Percentiles rank a stretch among this genome's conserved stretches.
phyloP scores from a whole-genome alignment of 2,797 vertebrate genomes.

The Hydrolagus colliei region DNA sequence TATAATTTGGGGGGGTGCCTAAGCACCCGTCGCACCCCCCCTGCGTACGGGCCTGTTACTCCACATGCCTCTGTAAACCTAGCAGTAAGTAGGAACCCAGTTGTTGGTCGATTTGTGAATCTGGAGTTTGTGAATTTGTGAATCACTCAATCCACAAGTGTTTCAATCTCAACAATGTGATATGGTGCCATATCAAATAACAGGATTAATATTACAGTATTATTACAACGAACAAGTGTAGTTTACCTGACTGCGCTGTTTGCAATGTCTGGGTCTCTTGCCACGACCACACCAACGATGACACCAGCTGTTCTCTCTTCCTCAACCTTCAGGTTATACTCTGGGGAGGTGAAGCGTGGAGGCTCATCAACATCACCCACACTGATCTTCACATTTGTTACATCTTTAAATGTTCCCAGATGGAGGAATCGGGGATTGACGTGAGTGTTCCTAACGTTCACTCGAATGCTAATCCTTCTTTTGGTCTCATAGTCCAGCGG shows the following conservation, averaged over 20 bases:
- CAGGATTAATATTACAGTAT: too few species aligned
- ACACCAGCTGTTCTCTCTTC: constrained; percentile 63
- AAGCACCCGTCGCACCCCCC: too few species aligned
- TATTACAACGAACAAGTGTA: neutral
- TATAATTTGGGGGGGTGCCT: too few species aligned
- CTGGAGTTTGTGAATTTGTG: too few species aligned
- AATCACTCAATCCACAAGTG: too few species aligned
- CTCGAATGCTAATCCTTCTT: constrained; percentile 61
- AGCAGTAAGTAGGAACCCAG: too few species aligned
- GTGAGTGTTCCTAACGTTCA: constrained; percentile 67
- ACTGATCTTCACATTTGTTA: constrained; percentile 68
- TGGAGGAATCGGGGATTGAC: constrained; percentile 60
- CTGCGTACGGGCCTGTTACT: too few species aligned
- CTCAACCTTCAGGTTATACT: constrained; percentile 68
- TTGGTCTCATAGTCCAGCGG: constrained; percentile 77
- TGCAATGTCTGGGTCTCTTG: constrained; percentile 71
- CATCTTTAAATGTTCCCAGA: constrained; percentile 61
- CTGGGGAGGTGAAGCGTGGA: constrained; percentile 62
- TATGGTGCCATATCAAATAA: too few species aligned
- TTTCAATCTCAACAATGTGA: too few species aligned
- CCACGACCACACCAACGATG: constrained; percentile 63
- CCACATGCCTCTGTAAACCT: too few species aligned
- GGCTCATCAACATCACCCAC: constrained; percentile 83
- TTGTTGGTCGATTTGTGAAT: too few species aligned
- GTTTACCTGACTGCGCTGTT: constrained; percentile 72